Percentiles rank a stretch among this genome's conserved stretches.
Conservation (phyloP, 2,888 invertebrate species). For the Coleophora deauratella region DNA sequence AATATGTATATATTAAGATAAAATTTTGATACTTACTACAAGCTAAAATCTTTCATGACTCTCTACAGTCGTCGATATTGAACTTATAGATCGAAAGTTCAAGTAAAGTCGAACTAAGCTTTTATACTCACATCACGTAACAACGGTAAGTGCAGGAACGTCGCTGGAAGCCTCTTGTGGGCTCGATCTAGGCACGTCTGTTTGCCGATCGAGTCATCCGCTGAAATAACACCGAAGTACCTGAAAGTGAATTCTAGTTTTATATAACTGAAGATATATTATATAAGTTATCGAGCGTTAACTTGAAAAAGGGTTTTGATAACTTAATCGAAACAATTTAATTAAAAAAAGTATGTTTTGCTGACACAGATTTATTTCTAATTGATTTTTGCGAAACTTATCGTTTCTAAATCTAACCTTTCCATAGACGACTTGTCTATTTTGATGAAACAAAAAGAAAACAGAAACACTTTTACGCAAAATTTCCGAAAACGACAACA, state of each 20-base stretch:
- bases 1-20: no score
- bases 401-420: background rate
- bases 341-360: background rate
- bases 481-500: no score
- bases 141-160: conserved; percentile 11
- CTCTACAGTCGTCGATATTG: no score
- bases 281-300: background rate
- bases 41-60: no score
- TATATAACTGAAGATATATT: background rate
- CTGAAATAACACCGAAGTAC: conserved; percentile 14
- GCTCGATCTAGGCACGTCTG: conserved; percentile 10
- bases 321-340: background rate
- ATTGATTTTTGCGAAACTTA: background rate
- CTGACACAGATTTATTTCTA: background rate
- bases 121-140: background rate
- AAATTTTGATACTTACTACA: no score
- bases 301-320: background rate
- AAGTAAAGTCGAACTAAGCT: no score
- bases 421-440: no score
- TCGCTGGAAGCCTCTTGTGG: conserved; percentile 11
- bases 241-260: conserved; percentile 8
- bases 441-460: no score
- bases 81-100: no score
- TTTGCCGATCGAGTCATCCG: conserved; percentile 5
- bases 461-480: no score